phyloP scores from a whole-genome alignment of 1,140 invertebrate genomes.

The Anoplolepis gracilipes region DNA sequence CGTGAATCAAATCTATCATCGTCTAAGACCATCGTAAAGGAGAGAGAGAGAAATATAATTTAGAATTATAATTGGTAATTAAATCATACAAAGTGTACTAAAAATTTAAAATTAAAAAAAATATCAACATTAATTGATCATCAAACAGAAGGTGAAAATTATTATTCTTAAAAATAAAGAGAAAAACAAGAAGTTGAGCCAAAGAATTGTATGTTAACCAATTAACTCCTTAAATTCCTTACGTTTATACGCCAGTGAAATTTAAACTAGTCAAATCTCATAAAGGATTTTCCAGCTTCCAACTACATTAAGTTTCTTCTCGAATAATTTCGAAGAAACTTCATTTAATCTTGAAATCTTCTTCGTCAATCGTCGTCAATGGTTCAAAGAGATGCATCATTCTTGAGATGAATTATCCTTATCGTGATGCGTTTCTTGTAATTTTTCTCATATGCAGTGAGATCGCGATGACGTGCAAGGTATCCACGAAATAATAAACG shows the following conservation, averaged over 20 bases:
- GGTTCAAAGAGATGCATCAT: background rate
- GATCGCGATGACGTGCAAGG: background rate
- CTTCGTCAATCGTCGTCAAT: background rate
- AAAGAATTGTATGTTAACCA: background rate
- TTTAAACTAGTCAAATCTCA: slow-evolving; percentile 25
- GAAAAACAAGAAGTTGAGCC: background rate
- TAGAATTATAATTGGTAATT: background rate
- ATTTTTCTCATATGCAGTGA: slow-evolving; percentile 24
- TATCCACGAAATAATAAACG: slow-evolving; percentile 37
- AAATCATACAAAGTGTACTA: background rate
- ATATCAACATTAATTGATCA: background rate
- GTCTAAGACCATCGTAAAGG: background rate
- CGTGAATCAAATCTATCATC: background rate
- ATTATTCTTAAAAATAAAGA: background rate
- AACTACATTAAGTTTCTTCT: slow-evolving; percentile 37
- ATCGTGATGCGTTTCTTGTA: background rate
- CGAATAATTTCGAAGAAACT: slow-evolving; percentile 28
- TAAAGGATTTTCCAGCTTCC: background rate
- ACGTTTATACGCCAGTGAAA: slow-evolving; percentile 38
- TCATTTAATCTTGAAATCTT: slow-evolving; percentile 5
- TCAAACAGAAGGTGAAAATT: background rate
- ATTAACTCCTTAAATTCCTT: slow-evolving; percentile 10
- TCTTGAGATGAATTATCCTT: background rate
- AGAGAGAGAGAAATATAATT: too few relatives aligned
- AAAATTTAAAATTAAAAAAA: background rate